Evolutionary conservation across 2,888 invertebrate genomes (phyloP).

Genomic region (Terebella lapidaria): DNA sequence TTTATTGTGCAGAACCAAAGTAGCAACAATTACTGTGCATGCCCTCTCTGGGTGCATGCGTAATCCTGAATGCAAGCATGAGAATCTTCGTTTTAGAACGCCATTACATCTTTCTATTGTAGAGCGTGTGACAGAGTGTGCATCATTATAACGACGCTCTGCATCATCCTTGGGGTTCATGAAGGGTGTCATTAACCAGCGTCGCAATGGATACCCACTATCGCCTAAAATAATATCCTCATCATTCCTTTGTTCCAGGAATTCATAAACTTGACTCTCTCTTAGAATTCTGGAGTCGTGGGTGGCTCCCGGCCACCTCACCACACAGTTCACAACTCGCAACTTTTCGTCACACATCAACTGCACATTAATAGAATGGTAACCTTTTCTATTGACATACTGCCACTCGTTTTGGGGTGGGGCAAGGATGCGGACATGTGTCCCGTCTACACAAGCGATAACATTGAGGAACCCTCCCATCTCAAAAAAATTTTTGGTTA

Average conservation of each 20-base stretch:
- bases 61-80: neutral
- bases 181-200: neutral
- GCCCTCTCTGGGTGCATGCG: neutral
- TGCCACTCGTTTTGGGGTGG: neutral
- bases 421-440: neutral
- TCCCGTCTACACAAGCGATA: conserved; percentile 2
- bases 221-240: neutral
- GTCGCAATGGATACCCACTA: neutral
- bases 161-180: neutral
- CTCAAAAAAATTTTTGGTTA: neutral
- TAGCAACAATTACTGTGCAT: neutral
- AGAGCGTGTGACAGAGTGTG: neutral
- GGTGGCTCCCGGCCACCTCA: conserved; percentile 3
- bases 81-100: conserved; percentile 2
- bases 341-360: conserved; percentile 4
- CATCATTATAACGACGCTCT: neutral
- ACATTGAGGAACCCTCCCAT: neutral
- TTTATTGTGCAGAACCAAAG: neutral
- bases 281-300: conserved; percentile 3
- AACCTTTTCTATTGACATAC: conserved; percentile 1
- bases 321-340: conserved; percentile 1
- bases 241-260: neutral
- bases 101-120: conserved; percentile 3
- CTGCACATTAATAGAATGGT: conserved; percentile 2
- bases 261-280: neutral